phyloP scores from a whole-genome alignment of 1,140 invertebrate species.

The Galleria mellonella region DNA sequence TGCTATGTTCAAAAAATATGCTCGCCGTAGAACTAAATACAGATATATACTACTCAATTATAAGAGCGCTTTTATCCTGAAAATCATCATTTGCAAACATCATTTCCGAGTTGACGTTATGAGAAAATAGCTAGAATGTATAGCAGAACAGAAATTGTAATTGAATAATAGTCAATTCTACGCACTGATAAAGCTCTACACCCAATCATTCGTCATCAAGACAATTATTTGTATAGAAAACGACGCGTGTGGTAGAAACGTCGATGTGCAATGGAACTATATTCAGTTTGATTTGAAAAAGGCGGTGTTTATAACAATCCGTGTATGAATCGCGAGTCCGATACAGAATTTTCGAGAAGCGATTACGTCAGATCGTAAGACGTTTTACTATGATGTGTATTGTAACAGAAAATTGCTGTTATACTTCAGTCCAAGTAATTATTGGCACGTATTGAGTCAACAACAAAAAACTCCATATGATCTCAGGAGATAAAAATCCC shows the following conservation, averaged over 20 bases:
- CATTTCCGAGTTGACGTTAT: conserved; percentile 65
- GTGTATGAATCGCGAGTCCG: conserved; percentile 60
- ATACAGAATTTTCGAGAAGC: conserved; percentile 31
- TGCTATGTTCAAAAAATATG: conserved; percentile 60
- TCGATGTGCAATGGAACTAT: conserved; percentile 68
- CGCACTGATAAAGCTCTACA: conserved; percentile 63
- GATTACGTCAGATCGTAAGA: conserved; percentile 31
- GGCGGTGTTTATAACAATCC: conserved; percentile 64
- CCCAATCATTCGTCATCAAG: conserved; percentile 52
- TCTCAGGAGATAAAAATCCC: no score
- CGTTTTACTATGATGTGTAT: no score
- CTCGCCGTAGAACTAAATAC: conserved; percentile 62
- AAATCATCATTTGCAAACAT: conserved; percentile 67
- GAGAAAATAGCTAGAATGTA: conserved; percentile 52
- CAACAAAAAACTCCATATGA: no score
- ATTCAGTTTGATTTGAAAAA: conserved; percentile 53
- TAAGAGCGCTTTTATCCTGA: conserved; percentile 66
- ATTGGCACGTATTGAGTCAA: no score
- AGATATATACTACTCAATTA: conserved; percentile 59
- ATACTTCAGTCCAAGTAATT: no score
- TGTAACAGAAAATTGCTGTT: no score
- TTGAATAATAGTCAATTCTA: conserved; percentile 60
- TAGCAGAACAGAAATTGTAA: conserved; percentile 50
- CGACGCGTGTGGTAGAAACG: no score
- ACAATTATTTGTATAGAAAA: no score